Conservation (phyloP, 2,797 vertebrate genomes). For the Leontopithecus rosalia region DNA sequence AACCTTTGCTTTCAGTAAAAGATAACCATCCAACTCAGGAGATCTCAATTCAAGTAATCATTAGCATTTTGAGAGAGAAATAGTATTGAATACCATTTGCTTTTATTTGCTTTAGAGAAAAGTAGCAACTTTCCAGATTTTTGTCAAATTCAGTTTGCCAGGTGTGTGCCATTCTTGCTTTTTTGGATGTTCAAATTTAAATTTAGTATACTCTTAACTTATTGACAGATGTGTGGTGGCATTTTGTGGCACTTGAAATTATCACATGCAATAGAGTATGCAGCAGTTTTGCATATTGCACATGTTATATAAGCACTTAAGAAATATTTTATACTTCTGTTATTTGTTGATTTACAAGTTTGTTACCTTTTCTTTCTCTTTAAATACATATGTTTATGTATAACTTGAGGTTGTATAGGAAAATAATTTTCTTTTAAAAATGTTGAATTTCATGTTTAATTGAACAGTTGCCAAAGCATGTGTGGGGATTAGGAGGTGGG, state of each 20-base stretch:
- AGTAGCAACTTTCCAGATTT: neutral
- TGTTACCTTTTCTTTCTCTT: slow-evolving; percentile 14
- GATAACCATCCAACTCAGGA: neutral
- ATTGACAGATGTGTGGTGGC: neutral
- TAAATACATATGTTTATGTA: neutral
- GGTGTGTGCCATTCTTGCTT: neutral
- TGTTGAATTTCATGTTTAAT: neutral
- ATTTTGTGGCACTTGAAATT: slow-evolving; percentile 21
- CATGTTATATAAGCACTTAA: neutral
- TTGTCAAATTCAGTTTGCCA: neutral
- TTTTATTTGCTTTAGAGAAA: slow-evolving; percentile 37
- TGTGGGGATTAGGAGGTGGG: neutral
- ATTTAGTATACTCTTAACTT: neutral
- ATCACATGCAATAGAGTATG: neutral
- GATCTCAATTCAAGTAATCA: neutral
- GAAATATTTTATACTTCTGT: neutral
- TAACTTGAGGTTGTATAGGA: neutral
- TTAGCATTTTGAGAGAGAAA: neutral
- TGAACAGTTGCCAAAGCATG: neutral
- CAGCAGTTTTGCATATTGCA: neutral
- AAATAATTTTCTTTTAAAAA: neutral
- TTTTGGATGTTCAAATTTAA: neutral
- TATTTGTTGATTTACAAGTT: neutral
- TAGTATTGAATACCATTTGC: neutral
- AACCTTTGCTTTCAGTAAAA: neutral